Conservation (phyloP, 2,888 invertebrate genomes). For the Slavum lentiscoides region DNA sequence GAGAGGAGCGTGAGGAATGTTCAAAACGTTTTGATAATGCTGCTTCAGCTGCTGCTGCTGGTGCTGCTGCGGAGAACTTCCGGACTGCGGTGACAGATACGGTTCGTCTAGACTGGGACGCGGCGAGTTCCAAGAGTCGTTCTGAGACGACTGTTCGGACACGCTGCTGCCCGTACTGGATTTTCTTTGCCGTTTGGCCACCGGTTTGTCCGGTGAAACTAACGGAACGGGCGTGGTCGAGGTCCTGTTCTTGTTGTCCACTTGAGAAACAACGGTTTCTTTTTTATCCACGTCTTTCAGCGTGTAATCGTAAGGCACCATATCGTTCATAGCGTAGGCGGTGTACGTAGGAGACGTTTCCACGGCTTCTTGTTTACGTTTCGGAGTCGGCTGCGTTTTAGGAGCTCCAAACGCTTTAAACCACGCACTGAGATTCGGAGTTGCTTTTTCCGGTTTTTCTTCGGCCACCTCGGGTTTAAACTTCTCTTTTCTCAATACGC, state of each 20-base stretch:
- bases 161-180: conserved; percentile 80
- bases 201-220: conserved; percentile 59
- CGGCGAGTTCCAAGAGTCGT: conserved; percentile 58
- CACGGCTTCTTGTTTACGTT: conserved; percentile 61
- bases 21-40: conserved; percentile 61
- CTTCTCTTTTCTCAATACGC: conserved; percentile 51
- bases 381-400: conserved; percentile 67
- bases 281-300: conserved; percentile 35
- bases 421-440: conserved; percentile 88
- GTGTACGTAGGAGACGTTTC: conserved; percentile 40
- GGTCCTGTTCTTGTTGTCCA: conserved; percentile 19
- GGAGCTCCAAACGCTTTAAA: conserved; percentile 89
- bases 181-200: conserved; percentile 65
- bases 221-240: conserved; percentile 55
- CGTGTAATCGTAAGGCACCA: conserved; percentile 48
- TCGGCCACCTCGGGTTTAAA: conserved; percentile 38
- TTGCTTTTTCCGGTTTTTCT: conserved; percentile 64
- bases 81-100: conserved; percentile 70
- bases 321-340: conserved; percentile 49
- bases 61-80: conserved; percentile 61
- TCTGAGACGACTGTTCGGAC: conserved; percentile 72
- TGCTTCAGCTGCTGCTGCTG: conserved; percentile 62
- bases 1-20: conserved; percentile 71
- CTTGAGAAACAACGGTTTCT: not conserved
- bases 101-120: conserved; percentile 60